These are phyloP conservation scores for Amphiprion percula DNA, from an alignment of 2,113 vertebrate genomes.

Conservation along the genomic window DNA sequence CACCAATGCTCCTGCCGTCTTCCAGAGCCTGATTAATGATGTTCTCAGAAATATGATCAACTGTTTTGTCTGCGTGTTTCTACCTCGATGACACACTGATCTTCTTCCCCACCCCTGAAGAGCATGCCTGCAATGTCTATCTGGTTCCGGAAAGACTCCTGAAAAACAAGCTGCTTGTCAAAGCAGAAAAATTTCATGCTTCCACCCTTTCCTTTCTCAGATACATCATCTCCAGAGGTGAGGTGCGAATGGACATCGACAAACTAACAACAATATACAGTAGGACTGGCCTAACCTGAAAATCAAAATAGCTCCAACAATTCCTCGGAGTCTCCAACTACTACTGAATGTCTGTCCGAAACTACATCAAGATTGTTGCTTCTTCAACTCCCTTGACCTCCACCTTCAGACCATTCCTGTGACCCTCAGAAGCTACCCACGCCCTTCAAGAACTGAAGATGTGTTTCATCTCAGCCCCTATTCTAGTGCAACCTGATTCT, in stretches of 20 bases:
- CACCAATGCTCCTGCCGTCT: no score
- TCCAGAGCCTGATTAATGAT: neutral
- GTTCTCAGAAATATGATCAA: neutral
- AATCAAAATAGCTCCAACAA: neutral
- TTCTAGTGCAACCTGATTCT: no score
- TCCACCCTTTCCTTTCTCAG: neutral
- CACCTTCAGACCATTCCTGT: no score
- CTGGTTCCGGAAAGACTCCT: neutral
- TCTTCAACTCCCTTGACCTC: fast-evolving
- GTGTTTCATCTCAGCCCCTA: no score
- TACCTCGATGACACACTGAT: neutral
- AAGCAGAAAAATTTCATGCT: neutral
- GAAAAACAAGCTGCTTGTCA: neutral
- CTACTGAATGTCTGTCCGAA: neutral
- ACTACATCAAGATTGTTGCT: neutral
- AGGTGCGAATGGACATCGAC: neutral
- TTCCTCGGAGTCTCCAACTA: neutral
- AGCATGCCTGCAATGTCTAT: neutral
- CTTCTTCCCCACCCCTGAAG: neutral
- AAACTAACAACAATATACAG: neutral
- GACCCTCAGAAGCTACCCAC: no score
- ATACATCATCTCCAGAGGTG: neutral
- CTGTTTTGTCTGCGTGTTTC: neutral
- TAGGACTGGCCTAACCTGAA: neutral
- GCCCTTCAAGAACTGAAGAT: no score